Percentiles rank a stretch among this genome's conserved stretches.
These are phyloP conservation scores for Gavia stellata DNA, from an alignment of 2,113 vertebrate genomes.

Conservation along the genomic window DNA sequence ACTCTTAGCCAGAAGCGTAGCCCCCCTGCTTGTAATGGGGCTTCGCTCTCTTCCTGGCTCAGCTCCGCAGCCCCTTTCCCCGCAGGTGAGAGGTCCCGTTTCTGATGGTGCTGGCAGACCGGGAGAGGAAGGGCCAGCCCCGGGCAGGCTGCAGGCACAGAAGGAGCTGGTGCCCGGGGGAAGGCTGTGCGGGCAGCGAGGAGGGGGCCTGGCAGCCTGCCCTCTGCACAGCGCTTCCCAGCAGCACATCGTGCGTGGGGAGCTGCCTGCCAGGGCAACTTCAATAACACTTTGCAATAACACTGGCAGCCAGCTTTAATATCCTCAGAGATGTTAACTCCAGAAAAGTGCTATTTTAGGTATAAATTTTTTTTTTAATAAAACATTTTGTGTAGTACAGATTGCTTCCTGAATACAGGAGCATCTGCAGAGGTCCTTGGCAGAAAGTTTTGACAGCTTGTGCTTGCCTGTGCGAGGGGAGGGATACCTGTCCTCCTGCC, in stretches of 20 bases:
- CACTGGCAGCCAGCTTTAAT: constrained; percentile 7
- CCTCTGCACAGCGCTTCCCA: not conserved
- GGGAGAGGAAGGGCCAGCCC: not conserved
- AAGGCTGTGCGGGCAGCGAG: not conserved
- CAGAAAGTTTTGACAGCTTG: not conserved
- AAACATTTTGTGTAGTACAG: not conserved
- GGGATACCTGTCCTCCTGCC: not conserved
- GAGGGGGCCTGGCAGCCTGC: not conserved
- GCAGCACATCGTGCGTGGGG: not conserved
- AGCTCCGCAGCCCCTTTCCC: not conserved
- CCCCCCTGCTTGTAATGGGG: not conserved
- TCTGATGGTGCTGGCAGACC: not conserved
- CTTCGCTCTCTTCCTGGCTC: not conserved
- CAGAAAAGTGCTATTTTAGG: not conserved
- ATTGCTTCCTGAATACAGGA: not conserved
- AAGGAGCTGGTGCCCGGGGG: not conserved
- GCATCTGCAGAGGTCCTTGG: not conserved
- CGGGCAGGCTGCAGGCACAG: not conserved
- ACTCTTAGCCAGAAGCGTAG: not conserved
- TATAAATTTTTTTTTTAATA: not conserved
- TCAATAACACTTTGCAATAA: constrained; percentile 15
- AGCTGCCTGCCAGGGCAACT: not conserved
- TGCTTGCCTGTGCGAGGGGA: not conserved
- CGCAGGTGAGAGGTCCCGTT: not conserved
- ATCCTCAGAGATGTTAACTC: constrained; percentile 31